phyloP scores from a whole-genome alignment of 2,888 invertebrate genomes.

The Trimorus sp. region DNA sequence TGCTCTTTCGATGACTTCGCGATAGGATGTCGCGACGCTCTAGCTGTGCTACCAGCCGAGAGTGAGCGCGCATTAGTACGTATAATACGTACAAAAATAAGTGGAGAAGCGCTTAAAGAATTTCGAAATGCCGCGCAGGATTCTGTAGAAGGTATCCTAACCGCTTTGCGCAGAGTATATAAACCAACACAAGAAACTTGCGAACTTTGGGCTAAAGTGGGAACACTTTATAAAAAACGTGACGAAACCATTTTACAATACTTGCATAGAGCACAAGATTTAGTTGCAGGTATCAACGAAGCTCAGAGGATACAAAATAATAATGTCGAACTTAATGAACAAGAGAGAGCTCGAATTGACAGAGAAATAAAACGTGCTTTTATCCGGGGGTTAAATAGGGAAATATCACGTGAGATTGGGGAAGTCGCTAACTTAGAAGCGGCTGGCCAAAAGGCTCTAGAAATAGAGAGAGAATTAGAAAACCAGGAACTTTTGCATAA shows the following conservation, averaged over 20 bases:
- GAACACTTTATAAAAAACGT: background rate
- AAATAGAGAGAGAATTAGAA: background rate
- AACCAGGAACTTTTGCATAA: background rate
- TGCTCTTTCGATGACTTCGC: constrained; percentile 16
- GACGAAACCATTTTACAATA: background rate
- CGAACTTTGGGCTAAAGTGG: constrained; percentile 9
- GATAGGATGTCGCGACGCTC: constrained; percentile 21
- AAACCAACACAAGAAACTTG: background rate
- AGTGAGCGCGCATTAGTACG: constrained; percentile 5
- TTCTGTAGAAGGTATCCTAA: background rate
- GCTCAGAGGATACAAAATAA: background rate
- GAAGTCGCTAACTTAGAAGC: background rate
- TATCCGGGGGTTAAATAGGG: constrained; percentile 6
- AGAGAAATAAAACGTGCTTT: background rate
- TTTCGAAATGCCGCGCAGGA: background rate
- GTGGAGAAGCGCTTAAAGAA: background rate
- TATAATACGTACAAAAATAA: background rate
- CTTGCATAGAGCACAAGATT: constrained; percentile 4
- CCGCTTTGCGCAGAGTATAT: background rate
- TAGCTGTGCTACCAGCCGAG: background rate
- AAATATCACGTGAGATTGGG: background rate
- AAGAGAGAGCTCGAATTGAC: background rate
- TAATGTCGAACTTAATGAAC: background rate
- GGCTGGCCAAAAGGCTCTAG: background rate
- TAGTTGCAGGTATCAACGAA: background rate